Conservation (phyloP, 2,113 vertebrate species). For the Odontophorus gujanensis region DNA sequence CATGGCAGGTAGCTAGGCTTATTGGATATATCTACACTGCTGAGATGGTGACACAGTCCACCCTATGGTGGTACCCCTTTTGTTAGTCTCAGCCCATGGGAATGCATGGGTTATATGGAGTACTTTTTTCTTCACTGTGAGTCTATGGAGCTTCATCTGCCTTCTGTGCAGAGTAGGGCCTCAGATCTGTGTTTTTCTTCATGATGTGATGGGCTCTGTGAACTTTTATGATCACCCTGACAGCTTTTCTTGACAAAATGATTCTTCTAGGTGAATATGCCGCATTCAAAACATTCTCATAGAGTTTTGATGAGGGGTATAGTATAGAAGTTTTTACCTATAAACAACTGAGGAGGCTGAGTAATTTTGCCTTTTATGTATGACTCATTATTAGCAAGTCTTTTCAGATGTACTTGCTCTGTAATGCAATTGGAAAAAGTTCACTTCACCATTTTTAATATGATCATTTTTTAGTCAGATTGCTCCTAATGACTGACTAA, state of each 20-base stretch:
- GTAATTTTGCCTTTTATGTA: background rate
- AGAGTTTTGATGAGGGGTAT: background rate
- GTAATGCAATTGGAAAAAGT: background rate
- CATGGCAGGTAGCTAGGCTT: background rate
- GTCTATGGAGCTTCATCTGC: background rate
- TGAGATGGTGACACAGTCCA: background rate
- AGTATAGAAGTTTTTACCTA: background rate
- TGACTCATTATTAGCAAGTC: background rate
- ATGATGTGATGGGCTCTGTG: background rate
- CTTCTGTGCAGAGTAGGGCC: background rate
- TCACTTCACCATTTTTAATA: background rate
- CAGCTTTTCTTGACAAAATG: background rate
- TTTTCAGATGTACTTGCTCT: background rate
- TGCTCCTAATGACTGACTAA: constrained; percentile 59
- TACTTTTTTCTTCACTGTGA: background rate
- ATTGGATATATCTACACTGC: background rate
- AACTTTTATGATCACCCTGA: background rate
- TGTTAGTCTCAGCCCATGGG: background rate
- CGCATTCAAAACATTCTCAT: background rate
- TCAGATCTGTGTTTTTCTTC: background rate
- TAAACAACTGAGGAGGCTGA: background rate
- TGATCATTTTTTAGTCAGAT: background rate
- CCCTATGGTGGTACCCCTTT: background rate
- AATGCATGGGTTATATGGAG: background rate
- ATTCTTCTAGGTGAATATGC: background rate